Percentiles rank a stretch among this genome's conserved stretches.
These are phyloP conservation scores for Clusia tigrina DNA, from an alignment of 2,888 invertebrate species.

Conservation along the genomic window DNA sequence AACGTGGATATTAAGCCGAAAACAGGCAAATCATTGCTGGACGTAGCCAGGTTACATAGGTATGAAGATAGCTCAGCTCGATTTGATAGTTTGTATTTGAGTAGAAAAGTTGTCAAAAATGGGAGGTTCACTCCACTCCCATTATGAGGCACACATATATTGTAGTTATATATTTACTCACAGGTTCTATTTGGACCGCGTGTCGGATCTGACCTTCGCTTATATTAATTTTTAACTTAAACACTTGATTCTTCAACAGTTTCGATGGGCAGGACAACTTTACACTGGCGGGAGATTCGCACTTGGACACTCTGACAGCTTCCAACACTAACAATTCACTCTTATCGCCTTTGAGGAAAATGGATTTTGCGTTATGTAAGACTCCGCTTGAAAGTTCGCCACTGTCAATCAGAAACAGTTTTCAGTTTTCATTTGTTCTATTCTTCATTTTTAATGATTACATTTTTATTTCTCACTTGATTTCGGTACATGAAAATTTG, in stretches of 20 bases:
- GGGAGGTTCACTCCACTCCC: no score
- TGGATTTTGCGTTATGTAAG: constrained; percentile 90
- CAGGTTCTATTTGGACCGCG: no score
- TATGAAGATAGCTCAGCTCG: no score
- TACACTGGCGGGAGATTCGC: constrained; percentile 48
- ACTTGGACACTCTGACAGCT: constrained; percentile 54
- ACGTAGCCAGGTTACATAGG: constrained; percentile 57
- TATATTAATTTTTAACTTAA: no score
- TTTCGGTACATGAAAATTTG: neutral
- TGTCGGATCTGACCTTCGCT: no score
- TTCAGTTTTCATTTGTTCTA: constrained; percentile 66
- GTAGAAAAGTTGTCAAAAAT: no score
- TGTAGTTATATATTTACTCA: no score
- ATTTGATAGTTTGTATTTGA: no score
- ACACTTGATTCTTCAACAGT: no score
- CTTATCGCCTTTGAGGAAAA: constrained; percentile 72
- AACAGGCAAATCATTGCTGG: constrained; percentile 66
- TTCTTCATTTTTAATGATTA: constrained; percentile 11
- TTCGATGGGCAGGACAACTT: constrained; percentile 63
- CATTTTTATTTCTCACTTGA: constrained; percentile 14
- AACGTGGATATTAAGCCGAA: constrained; percentile 71
- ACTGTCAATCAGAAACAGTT: constrained; percentile 50
- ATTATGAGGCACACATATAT: no score
- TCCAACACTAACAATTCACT: constrained; percentile 54
- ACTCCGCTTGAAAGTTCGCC: constrained; percentile 21